phyloP scores from a whole-genome alignment of 2,888 invertebrate species.

The Panopea generosa region DNA sequence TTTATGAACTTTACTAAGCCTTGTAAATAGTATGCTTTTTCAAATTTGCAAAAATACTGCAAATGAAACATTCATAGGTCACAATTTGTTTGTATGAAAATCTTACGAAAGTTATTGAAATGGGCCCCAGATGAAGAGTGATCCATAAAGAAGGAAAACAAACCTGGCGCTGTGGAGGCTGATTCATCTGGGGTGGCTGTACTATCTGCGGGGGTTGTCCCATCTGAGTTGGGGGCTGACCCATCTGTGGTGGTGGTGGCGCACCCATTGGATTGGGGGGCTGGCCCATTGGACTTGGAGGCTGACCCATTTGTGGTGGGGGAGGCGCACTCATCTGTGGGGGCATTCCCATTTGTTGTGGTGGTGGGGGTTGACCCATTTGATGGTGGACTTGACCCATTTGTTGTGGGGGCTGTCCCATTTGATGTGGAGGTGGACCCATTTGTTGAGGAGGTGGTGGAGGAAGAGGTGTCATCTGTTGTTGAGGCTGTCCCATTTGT shows the following conservation, averaged over 20 bases:
- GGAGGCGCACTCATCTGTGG: slow-evolving; percentile 42
- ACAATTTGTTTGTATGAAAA: too few species aligned
- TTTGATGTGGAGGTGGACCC: slow-evolving; percentile 45
- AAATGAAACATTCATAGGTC: too few species aligned
- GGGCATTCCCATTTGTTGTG: slow-evolving; percentile 42
- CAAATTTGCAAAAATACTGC: too few species aligned
- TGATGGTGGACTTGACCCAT: slow-evolving; percentile 28
- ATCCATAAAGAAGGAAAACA: not conserved
- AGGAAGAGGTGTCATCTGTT: slow-evolving; percentile 40
- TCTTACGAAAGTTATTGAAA: too few species aligned
- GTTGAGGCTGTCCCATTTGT: slow-evolving; percentile 41
- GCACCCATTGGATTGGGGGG: slow-evolving; percentile 40
- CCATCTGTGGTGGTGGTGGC: slow-evolving; percentile 45
- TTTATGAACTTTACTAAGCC: too few species aligned
- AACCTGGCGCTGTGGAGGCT: slow-evolving; percentile 15
- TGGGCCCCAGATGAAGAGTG: too few species aligned
- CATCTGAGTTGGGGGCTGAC: slow-evolving; percentile 23
- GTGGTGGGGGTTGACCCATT: slow-evolving; percentile 51
- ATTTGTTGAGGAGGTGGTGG: slow-evolving; percentile 46
- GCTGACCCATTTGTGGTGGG: slow-evolving; percentile 44
- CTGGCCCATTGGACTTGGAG: slow-evolving; percentile 23
- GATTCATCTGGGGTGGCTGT: slow-evolving; percentile 19
- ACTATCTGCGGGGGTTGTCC: slow-evolving; percentile 23
- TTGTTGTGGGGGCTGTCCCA: slow-evolving; percentile 27
- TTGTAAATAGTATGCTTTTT: too few species aligned